Evolutionary conservation across 2,113 vertebrate genomes (phyloP).

Genomic region (Upupa epops): DNA sequence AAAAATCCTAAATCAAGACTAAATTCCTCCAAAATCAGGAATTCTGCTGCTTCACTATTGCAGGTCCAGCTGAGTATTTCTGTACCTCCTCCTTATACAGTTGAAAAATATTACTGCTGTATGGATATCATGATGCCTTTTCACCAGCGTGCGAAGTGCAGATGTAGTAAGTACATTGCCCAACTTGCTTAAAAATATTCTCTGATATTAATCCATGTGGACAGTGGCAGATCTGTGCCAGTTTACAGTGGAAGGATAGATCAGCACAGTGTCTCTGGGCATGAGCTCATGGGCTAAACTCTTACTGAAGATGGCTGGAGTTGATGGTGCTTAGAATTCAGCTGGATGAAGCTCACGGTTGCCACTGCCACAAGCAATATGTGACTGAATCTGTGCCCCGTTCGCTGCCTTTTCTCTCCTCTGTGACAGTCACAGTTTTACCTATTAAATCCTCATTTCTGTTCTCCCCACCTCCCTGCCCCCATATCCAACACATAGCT

Average conservation of each 20-base stretch:
- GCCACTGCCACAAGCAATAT: rapidly evolving
- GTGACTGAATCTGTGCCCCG: neutral
- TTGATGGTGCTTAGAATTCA: neutral
- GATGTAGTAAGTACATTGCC: too few relatives aligned
- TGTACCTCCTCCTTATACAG: neutral
- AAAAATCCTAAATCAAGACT: neutral
- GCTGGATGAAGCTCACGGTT: neutral
- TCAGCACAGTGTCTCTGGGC: neutral
- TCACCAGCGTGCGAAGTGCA: neutral
- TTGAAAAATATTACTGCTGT: neutral
- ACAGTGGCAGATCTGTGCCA: rapidly evolving
- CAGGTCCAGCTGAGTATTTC: neutral
- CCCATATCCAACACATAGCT: rapidly evolving
- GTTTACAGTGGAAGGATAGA: neutral
- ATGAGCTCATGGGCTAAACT: neutral
- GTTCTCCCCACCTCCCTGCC: neutral
- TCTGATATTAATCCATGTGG: neutral
- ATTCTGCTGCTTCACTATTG: neutral
- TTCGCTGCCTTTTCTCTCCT: neutral
- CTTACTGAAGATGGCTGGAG: neutral
- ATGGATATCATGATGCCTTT: neutral
- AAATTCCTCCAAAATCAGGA: neutral
- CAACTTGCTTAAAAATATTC: neutral
- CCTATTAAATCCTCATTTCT: neutral
- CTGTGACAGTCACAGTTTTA: neutral